Conservation (phyloP, 2,797 vertebrate genomes). For the Lutjanus campechanus region DNA sequence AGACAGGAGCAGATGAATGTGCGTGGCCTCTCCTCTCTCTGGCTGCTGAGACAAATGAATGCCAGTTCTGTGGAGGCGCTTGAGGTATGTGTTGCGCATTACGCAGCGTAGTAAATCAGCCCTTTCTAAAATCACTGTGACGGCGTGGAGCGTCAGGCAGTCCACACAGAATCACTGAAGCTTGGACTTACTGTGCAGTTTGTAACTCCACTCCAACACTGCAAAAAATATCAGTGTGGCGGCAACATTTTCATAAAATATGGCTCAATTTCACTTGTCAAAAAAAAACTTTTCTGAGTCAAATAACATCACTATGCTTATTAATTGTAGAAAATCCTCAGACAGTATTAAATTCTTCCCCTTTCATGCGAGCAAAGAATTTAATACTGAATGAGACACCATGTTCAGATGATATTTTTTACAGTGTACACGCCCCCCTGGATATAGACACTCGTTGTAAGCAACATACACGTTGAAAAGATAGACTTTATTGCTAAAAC, state of each 20-base stretch:
- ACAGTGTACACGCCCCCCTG: slow-evolving; percentile 71
- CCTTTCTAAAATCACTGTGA: slow-evolving; percentile 76
- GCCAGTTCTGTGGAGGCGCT: slow-evolving; percentile 78
- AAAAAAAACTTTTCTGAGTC: too few species aligned
- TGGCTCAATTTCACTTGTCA: slow-evolving; percentile 19
- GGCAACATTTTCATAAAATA: slow-evolving; percentile 16
- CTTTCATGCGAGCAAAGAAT: slow-evolving; percentile 9
- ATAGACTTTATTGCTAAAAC: slow-evolving; percentile 94
- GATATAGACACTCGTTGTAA: slow-evolving; percentile 70
- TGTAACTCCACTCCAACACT: slow-evolving; percentile 66
- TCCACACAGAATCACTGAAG: slow-evolving; percentile 60
- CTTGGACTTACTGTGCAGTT: slow-evolving; percentile 67
- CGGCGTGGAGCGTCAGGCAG: slow-evolving; percentile 73
- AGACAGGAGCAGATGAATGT: slow-evolving; percentile 46
- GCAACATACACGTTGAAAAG: slow-evolving; percentile 88
- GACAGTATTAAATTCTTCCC: too few species aligned
- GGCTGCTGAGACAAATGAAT: slow-evolving; percentile 75
- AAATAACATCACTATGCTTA: background rate
- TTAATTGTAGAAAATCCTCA: background rate
- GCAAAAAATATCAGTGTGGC: slow-evolving; percentile 43
- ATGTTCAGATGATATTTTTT: slow-evolving; percentile 51
- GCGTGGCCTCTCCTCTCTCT: slow-evolving; percentile 42
- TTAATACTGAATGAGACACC: slow-evolving; percentile 28
- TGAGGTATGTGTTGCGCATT: slow-evolving; percentile 75
- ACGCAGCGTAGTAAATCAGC: slow-evolving; percentile 80